Conservation (phyloP, 2,888 invertebrate genomes). For the Thera britannica region DNA sequence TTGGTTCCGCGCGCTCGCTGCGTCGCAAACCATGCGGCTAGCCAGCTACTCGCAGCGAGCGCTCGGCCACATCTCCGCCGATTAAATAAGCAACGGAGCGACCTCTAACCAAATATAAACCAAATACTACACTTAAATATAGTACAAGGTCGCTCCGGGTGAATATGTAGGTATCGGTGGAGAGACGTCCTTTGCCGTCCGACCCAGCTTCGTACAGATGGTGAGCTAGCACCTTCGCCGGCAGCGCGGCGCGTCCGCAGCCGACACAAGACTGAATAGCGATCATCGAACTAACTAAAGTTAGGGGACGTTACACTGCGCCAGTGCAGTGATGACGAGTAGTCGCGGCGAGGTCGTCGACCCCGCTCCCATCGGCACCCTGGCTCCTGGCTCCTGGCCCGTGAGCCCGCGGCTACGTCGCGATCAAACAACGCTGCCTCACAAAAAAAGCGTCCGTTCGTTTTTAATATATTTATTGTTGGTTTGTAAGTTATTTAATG, state of each 20-base stretch:
- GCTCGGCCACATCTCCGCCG: constrained; percentile 10
- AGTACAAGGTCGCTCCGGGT: constrained; percentile 17
- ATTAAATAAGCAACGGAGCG: constrained; percentile 17
- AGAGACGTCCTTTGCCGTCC: background rate
- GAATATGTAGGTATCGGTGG: constrained; percentile 1
- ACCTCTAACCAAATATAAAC: constrained; percentile 34
- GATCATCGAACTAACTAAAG: constrained; percentile 32
- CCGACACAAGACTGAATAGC: constrained; percentile 38
- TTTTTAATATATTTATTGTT: constrained; percentile 80
- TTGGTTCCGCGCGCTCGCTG: background rate
- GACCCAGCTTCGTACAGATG: background rate
- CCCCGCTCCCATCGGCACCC: background rate
- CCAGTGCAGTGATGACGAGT: constrained; percentile 9
- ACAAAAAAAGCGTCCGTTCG: constrained; percentile 60
- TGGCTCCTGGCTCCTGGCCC: background rate
- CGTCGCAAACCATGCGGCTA: background rate
- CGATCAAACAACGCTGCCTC: constrained; percentile 36
- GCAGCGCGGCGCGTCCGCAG: constrained; percentile 11
- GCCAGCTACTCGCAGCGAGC: background rate
- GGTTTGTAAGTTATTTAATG: constrained; percentile 82
- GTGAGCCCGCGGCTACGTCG: constrained; percentile 5
- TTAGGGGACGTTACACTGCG: constrained; percentile 33
- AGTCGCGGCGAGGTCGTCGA: background rate
- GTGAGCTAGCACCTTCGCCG: constrained; percentile 12
- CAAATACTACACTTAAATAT: constrained; percentile 37